These are phyloP conservation scores for Agapornis roseicollis DNA, from an alignment of 2,113 vertebrate species.

Conservation along the genomic window DNA sequence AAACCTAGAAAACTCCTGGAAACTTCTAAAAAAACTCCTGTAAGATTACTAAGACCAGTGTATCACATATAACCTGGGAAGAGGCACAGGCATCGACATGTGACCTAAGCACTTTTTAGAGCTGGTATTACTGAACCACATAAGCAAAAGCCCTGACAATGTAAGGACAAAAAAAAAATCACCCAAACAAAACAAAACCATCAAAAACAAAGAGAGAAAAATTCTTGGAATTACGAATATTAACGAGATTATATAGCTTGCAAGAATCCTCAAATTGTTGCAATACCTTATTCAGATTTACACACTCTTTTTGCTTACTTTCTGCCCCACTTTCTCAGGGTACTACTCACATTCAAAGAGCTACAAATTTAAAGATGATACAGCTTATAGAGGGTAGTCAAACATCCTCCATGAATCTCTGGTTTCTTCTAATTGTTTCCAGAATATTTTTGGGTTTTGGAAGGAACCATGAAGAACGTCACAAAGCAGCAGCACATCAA, in stretches of 20 bases:
- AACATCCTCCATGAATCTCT: not conserved
- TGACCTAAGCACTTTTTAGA: not conserved
- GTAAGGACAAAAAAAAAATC: not conserved
- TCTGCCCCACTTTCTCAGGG: not conserved
- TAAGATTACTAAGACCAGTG: not conserved
- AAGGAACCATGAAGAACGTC: not conserved
- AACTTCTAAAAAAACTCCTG: not conserved
- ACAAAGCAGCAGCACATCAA: not conserved
- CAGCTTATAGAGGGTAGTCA: not conserved
- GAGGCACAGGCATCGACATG: not conserved
- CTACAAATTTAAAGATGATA: not conserved
- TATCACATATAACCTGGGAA: not conserved
- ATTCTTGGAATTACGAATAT: not conserved
- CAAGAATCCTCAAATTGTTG: not conserved
- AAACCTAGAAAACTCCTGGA: not conserved
- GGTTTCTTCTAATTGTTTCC: not conserved
- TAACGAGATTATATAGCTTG: not conserved
- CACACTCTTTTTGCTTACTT: not conserved
- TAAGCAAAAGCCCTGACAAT: not conserved
- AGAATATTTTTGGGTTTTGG: not conserved
- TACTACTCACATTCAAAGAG: not conserved
- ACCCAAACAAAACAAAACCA: no score
- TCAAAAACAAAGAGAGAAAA: not conserved
- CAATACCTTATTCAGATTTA: not conserved
- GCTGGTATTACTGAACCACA: not conserved